phyloP scores from a whole-genome alignment of 2,888 invertebrate genomes.

The Clunio marinus region DNA sequence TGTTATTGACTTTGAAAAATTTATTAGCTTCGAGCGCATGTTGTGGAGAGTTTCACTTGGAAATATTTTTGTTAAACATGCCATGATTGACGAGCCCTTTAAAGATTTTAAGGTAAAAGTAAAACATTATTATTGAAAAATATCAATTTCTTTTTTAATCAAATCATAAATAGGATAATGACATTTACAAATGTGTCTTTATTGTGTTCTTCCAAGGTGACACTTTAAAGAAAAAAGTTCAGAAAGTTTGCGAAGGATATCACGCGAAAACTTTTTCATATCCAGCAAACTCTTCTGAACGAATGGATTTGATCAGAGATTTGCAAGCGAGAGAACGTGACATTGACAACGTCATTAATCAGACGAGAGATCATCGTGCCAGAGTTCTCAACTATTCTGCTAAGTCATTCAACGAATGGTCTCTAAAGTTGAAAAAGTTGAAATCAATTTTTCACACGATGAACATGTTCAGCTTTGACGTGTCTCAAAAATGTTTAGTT shows the following conservation, averaged over 20 bases:
- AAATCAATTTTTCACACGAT: constrained; percentile 88
- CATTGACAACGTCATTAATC: constrained; percentile 77
- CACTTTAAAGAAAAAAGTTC: constrained; percentile 81
- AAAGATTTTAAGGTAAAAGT: constrained; percentile 52
- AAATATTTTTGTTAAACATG: constrained; percentile 70
- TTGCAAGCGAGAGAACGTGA: constrained; percentile 87
- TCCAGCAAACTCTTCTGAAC: constrained; percentile 77
- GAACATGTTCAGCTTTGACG: constrained; percentile 82
- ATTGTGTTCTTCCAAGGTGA: constrained; percentile 89
- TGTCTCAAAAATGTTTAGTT: constrained; percentile 80
- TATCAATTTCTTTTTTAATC: constrained; percentile 40
- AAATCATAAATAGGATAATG: constrained; percentile 64
- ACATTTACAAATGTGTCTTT: constrained; percentile 85
- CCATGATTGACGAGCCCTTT: background rate
- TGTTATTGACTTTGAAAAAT: constrained; percentile 82
- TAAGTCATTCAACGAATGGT: constrained; percentile 84
- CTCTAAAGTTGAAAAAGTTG: constrained; percentile 85
- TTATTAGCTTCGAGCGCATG: constrained; percentile 88
- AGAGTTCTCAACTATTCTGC: constrained; percentile 82
- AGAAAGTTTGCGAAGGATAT: constrained; percentile 91
- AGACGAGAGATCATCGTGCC: constrained; percentile 89
- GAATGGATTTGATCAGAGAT: constrained; percentile 85
- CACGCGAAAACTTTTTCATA: constrained; percentile 90
- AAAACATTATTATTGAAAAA: constrained; percentile 52
- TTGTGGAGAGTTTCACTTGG: constrained; percentile 90